These are phyloP conservation scores for Microctonus brassicae DNA, from an alignment of 2,888 invertebrate species.

Conservation along the genomic window DNA sequence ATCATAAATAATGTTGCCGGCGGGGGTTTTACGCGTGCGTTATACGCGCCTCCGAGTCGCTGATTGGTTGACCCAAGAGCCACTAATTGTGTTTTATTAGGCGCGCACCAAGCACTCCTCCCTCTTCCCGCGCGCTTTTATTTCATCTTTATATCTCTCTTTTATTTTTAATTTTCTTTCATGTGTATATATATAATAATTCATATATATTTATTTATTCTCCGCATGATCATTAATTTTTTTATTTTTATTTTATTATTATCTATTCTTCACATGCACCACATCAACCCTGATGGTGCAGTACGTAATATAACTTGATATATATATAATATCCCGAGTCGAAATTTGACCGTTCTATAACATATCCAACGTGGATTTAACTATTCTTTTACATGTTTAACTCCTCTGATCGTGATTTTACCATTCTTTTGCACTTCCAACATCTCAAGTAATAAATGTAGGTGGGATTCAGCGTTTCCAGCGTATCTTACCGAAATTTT, in stretches of 20 bases:
- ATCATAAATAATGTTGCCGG: constrained; percentile 60
- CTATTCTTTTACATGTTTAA: too few species aligned
- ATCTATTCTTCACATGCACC: neutral
- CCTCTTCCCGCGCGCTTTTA: constrained; percentile 44
- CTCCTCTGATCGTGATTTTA: too few species aligned
- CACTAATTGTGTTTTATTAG: constrained; percentile 69
- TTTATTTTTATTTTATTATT: too few species aligned
- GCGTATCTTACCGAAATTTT: too few species aligned
- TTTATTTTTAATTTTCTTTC: constrained; percentile 1
- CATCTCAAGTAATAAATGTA: too few species aligned
- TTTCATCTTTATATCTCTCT: constrained; percentile 5
- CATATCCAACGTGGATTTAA: too few species aligned
- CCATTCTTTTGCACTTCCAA: too few species aligned
- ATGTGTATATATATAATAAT: too few species aligned
- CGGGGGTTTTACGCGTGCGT: constrained; percentile 57
- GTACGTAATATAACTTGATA: too few species aligned
- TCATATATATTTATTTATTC: neutral
- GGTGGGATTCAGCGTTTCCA: too few species aligned
- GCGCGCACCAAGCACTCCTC: constrained; percentile 49
- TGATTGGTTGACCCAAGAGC: constrained; percentile 60
- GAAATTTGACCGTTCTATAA: too few species aligned
- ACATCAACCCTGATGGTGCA: neutral
- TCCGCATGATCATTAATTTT: neutral
- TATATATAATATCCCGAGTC: neutral
- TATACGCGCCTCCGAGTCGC: constrained; percentile 51